These are phyloP conservation scores for Hormaphis cornu DNA, from an alignment of 1,140 invertebrate species.

Conservation along the genomic window DNA sequence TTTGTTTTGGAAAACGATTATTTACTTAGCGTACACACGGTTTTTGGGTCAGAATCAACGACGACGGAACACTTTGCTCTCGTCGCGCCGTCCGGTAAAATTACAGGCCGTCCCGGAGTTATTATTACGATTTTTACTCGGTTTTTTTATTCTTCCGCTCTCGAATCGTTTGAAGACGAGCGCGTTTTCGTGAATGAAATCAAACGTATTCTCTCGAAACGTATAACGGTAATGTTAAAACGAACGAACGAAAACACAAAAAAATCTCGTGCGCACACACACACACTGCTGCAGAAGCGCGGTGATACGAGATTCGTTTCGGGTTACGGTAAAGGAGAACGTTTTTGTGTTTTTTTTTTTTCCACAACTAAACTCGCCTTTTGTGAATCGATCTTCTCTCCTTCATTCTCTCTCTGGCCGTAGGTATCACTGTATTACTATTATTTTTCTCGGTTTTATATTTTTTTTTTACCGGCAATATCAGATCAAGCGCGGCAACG, in stretches of 20 bases:
- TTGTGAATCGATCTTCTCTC: background rate
- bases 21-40: no score
- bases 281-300: no score
- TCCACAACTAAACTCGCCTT: background rate
- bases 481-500: background rate
- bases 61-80: no score
- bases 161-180: background rate
- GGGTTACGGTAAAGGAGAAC: slow-evolving; percentile 1
- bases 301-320: slow-evolving; percentile 12
- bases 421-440: no score
- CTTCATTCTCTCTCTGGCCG: background rate
- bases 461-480: background rate
- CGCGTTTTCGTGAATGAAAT: background rate
- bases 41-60: no score
- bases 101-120: background rate
- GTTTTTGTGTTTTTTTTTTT: background rate
- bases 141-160: background rate
- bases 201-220: background rate
- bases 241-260: no score
- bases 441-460: no score
- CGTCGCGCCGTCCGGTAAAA: no score
- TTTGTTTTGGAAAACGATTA: no score
- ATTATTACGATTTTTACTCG: background rate
- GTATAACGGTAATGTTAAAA: no score
- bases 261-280: no score